Evolutionary conservation across 2,113 vertebrate species (phyloP).

Genomic region (Australoheros scitulus): DNA sequence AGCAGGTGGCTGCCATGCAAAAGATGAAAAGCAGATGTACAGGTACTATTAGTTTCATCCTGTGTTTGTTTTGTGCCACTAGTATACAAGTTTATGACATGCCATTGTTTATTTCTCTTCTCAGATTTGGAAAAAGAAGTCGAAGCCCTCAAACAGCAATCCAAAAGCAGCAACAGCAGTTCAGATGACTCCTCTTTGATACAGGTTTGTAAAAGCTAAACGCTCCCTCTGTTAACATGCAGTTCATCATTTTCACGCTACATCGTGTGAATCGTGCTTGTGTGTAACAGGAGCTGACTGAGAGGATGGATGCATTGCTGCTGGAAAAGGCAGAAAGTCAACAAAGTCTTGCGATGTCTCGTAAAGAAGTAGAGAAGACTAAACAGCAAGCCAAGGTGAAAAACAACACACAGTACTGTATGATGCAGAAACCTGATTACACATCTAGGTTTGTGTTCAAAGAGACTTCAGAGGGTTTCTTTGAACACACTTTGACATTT

Average conservation of each 20-base stretch:
- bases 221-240: not conserved
- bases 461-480: not conserved
- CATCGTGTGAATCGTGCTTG: not conserved
- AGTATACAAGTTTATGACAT: not conserved
- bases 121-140: conserved; percentile 92
- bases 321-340: conserved; percentile 95
- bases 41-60: conserved; percentile 77
- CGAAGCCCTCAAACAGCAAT: conserved; percentile 81
- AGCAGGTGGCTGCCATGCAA: conserved; percentile 90
- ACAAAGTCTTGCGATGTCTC: conserved; percentile 84
- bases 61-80: not conserved
- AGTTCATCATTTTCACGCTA: not conserved
- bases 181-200: conserved; percentile 83
- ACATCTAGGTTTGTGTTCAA: not conserved
- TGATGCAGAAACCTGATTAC: not conserved
- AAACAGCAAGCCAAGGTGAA: conserved; percentile 87
- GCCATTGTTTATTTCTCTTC: conserved; percentile 12
- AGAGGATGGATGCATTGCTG: conserved; percentile 87
- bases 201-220: conserved; percentile 81
- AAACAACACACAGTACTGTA: not conserved
- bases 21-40: conserved; percentile 89
- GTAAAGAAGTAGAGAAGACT: conserved; percentile 84
- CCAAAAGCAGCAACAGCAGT: conserved; percentile 65
- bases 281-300: conserved; percentile 87
- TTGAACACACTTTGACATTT: not conserved